Percentiles rank a stretch among this genome's conserved stretches.
Conservation (phyloP, 2,797 vertebrate genomes). For the Fratercula arctica region DNA sequence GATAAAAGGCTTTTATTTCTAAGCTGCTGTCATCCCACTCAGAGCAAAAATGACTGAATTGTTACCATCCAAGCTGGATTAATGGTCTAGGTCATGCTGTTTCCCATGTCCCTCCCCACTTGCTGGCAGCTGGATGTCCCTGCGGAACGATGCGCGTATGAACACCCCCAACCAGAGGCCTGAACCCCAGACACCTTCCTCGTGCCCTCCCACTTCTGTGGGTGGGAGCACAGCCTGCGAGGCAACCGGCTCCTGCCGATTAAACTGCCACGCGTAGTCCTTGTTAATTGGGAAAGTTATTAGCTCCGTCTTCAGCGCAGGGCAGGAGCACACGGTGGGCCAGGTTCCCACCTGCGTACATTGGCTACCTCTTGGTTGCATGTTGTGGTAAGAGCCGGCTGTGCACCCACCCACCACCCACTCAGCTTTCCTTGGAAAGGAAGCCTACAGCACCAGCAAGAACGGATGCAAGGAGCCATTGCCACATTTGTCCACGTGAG, state of each 20-base stretch:
- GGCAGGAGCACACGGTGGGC: rapidly evolving
- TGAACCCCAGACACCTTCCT: background rate
- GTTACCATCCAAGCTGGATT: background rate
- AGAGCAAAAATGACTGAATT: background rate
- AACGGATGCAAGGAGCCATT: background rate
- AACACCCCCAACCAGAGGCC: background rate
- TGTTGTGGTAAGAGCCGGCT: background rate
- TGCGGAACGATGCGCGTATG: rapidly evolving
- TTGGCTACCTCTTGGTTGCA: background rate
- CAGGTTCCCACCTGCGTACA: background rate
- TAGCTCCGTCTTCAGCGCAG: background rate
- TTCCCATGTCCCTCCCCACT: background rate
- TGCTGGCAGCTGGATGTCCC: background rate
- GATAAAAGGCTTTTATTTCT: background rate
- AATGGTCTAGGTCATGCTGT: rapidly evolving
- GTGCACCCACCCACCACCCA: background rate
- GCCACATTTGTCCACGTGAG: rapidly evolving
- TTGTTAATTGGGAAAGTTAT: background rate
- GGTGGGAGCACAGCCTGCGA: background rate
- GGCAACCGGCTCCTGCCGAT: background rate
- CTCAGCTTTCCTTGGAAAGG: background rate
- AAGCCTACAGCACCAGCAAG: rapidly evolving
- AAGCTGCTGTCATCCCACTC: background rate
- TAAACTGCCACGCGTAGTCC: background rate
- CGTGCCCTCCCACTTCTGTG: rapidly evolving